Percentiles rank a stretch among this genome's conserved stretches.
phyloP scores from a whole-genome alignment of 2,113 vertebrate species.

The Alligator sinensis region DNA sequence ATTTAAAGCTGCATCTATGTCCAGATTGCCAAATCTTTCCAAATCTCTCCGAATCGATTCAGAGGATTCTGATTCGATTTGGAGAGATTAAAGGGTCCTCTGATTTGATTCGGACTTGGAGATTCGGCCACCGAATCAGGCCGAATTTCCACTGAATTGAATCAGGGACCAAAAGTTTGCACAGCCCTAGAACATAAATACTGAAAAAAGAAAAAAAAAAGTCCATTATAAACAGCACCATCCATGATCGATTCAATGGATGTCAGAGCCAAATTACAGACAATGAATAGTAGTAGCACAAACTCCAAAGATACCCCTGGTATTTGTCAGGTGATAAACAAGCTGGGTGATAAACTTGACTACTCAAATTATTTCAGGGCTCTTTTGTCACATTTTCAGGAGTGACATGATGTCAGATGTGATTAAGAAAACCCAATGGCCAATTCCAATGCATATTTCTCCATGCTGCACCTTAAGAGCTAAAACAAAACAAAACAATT shows the following conservation, averaged over 20 bases:
- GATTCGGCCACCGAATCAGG: no score
- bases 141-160: no score
- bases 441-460: neutral
- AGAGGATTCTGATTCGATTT: no score
- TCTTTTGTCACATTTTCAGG: neutral
- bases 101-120: no score
- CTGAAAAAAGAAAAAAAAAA: neutral
- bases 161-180: neutral
- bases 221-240: neutral
- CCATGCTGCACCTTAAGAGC: neutral
- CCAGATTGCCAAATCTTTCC: no score
- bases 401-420: neutral
- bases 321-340: neutral
- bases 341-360: neutral
- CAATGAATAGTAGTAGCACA: neutral
- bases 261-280: neutral
- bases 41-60: no score
- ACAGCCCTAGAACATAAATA: neutral
- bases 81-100: no score
- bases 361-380: neutral
- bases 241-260: neutral
- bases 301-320: neutral
- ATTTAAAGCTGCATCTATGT: no score
- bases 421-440: slow-evolving; percentile 6
- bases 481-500: neutral